phyloP scores from a whole-genome alignment of 2,888 invertebrate species.

The Sinohyriopsis cumingii region DNA sequence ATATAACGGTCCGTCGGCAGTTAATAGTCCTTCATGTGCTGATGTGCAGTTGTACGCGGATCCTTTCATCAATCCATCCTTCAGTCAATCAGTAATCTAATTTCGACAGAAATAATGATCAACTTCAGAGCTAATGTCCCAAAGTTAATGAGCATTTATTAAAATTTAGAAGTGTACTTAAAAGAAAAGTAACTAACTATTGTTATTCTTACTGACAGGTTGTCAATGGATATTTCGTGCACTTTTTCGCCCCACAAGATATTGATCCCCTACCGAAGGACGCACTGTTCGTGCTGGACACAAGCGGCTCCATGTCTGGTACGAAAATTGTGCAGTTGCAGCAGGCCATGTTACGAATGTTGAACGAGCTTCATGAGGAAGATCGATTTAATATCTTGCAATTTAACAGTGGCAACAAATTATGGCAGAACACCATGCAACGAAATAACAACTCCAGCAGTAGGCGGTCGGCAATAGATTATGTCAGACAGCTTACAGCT shows the following conservation, averaged over 20 bases:
- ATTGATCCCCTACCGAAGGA: slow-evolving; percentile 74
- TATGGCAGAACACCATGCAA: slow-evolving; percentile 20
- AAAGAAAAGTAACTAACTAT: too few relatives aligned
- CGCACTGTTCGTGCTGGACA: slow-evolving; percentile 83
- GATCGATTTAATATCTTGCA: slow-evolving; percentile 46
- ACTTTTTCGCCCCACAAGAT: slow-evolving; percentile 81
- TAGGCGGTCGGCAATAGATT: slow-evolving; percentile 8
- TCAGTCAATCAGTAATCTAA: too few relatives aligned
- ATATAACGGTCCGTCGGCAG: too few relatives aligned
- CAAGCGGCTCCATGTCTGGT: slow-evolving; percentile 83
- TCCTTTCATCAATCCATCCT: too few relatives aligned
- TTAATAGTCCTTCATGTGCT: too few relatives aligned
- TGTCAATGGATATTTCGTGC: slow-evolving; percentile 81
- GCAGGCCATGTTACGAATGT: slow-evolving; percentile 38
- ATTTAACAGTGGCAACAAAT: slow-evolving; percentile 19
- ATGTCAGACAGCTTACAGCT: slow-evolving; percentile 9
- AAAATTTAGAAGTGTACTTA: too few relatives aligned
- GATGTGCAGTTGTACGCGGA: too few relatives aligned
- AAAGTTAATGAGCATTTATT: too few relatives aligned
- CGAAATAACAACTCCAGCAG: slow-evolving; percentile 8
- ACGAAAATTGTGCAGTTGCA: slow-evolving; percentile 79
- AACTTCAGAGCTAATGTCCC: too few relatives aligned
- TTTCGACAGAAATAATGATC: too few relatives aligned
- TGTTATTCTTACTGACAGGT: slow-evolving; percentile 46
- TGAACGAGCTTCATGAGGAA: slow-evolving; percentile 33